These are phyloP conservation scores for Julus scanicus DNA, from an alignment of 2,888 invertebrate species.

Conservation along the genomic window DNA sequence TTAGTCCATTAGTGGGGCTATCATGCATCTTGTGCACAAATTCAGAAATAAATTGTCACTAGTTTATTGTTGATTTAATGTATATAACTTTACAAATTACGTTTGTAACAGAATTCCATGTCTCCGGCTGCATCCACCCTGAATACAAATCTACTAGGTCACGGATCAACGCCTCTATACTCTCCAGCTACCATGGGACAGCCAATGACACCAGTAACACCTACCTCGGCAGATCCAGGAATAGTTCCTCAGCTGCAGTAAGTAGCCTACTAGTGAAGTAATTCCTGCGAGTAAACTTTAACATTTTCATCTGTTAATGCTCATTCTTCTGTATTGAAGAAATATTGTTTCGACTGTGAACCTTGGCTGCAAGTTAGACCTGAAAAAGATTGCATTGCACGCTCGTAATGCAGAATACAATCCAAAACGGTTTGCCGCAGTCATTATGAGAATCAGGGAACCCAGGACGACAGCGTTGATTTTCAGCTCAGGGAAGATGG, in stretches of 20 bases:
- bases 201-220: constrained; percentile 77
- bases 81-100: too few relatives aligned
- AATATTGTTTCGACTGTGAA: constrained; percentile 99
- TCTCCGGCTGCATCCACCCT: constrained; percentile 72
- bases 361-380: constrained; percentile 90
- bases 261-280: too few relatives aligned
- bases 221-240: constrained; percentile 88
- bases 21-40: too few relatives aligned
- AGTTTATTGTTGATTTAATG: too few relatives aligned
- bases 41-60: too few relatives aligned
- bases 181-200: constrained; percentile 54
- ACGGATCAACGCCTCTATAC: constrained; percentile 52
- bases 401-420: constrained; percentile 99
- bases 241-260: constrained; percentile 93
- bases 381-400: constrained; percentile 96
- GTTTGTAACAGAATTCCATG: constrained; percentile 79
- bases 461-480: constrained; percentile 82
- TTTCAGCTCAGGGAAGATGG: constrained; percentile 88
- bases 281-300: constrained; percentile 52
- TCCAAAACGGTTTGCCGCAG: constrained; percentile 98
- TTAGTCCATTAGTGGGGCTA: too few relatives aligned
- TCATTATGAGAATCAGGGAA: constrained; percentile 94
- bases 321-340: constrained; percentile 69
- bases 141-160: constrained; percentile 70
- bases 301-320: background rate